phyloP scores from a whole-genome alignment of 37 sponge, comb jelly and placozoan species.

The Cliona cf. orientalis region DNA sequence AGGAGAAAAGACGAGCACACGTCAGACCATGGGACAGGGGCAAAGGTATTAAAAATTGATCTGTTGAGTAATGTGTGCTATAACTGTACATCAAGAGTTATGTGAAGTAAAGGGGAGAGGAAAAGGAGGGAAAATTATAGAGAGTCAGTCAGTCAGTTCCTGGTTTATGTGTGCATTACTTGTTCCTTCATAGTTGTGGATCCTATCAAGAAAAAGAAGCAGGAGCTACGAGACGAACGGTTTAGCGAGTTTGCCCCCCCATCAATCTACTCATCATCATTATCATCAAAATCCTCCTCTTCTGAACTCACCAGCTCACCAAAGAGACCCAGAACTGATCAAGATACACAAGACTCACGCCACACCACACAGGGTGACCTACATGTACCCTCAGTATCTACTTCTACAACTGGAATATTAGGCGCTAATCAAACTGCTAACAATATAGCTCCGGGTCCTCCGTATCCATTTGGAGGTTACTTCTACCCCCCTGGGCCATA shows the following conservation, averaged over 20 bases:
- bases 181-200: slow-evolving; percentile 24
- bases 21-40: slow-evolving; percentile 90
- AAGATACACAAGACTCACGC: background rate
- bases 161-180: too few species aligned
- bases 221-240: slow-evolving; percentile 75
- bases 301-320: too few species aligned
- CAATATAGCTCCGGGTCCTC: background rate
- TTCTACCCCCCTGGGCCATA: background rate
- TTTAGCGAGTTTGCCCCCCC: slow-evolving; percentile 90
- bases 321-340: background rate
- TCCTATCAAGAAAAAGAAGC: slow-evolving; percentile 59
- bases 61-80: background rate
- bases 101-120: background rate
- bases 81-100: background rate
- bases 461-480: background rate
- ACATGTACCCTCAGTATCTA: background rate
- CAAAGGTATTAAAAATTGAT: slow-evolving; percentile 54
- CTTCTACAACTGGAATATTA: background rate
- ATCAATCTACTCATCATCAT: slow-evolving; percentile 45
- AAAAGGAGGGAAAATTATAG: too few species aligned
- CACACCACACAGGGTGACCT: background rate
- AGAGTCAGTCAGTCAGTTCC: too few species aligned
- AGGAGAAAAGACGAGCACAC: slow-evolving; percentile 34
- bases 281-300: background rate
- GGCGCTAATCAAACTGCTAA: background rate